A percentile compares a stretch with the other conserved stretches of the same genome.
These are phyloP conservation scores for Mesembrinibis cayennensis DNA, from an alignment of 2,113 vertebrate genomes.

Conservation along the genomic window DNA sequence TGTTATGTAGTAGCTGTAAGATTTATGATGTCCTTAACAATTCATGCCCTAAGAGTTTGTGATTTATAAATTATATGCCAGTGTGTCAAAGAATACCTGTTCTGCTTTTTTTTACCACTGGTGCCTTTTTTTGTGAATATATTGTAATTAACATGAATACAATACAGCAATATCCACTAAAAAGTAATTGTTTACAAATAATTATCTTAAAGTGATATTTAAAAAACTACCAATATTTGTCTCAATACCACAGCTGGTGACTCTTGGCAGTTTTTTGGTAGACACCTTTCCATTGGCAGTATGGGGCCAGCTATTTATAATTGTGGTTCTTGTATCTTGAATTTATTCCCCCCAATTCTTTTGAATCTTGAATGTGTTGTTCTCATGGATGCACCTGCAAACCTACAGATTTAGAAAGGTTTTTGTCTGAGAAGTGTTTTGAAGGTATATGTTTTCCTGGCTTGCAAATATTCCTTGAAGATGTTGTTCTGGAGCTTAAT, in stretches of 20 bases:
- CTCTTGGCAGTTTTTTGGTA: not conserved
- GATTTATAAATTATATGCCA: not conserved
- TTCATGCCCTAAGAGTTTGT: slow-evolving; percentile 13
- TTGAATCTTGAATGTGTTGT: not conserved
- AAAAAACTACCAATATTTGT: not conserved
- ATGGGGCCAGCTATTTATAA: not conserved
- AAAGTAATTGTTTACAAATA: not conserved
- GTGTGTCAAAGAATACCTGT: not conserved
- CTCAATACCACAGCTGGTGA: not conserved
- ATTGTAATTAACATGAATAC: not conserved
- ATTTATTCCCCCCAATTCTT: not conserved
- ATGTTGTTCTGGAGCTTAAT: not conserved
- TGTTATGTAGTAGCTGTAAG: not conserved
- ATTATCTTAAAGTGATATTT: not conserved
- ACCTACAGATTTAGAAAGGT: fast-evolving
- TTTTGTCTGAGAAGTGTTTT: not conserved
- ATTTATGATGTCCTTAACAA: slow-evolving; percentile 27
- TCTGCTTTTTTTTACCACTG: not conserved
- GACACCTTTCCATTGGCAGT: not conserved
- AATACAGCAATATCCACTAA: not conserved
- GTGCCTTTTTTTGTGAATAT: not conserved
- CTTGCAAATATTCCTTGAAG: not conserved
- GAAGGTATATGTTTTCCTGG: not conserved
- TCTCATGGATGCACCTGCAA: not conserved
- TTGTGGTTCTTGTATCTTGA: not conserved